A percentile compares a stretch with the other conserved stretches of the same genome.
Evolutionary conservation across 2,113 vertebrate genomes (phyloP).

Genomic region (Gymnorhina tibicen): DNA sequence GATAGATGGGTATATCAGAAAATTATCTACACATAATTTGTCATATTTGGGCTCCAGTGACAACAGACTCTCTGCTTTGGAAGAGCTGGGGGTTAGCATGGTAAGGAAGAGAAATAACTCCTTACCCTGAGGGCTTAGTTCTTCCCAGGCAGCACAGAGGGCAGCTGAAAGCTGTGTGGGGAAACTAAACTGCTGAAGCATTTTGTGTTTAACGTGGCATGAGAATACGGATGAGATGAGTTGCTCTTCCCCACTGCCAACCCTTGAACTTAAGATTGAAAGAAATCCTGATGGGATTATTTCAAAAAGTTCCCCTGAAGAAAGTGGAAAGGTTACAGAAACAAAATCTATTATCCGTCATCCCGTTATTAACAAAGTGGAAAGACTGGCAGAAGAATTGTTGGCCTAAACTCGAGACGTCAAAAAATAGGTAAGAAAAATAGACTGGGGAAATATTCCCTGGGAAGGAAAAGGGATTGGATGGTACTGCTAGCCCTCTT

Average conservation of each 20-base stretch:
- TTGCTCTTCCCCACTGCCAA: neutral
- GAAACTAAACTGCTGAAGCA: neutral
- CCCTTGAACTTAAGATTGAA: neutral
- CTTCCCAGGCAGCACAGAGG: neutral
- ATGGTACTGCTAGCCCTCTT: neutral
- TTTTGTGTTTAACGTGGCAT: neutral
- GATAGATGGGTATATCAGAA: conserved; percentile 58
- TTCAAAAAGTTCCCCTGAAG: neutral
- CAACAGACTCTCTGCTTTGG: conserved; percentile 33
- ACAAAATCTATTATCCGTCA: neutral
- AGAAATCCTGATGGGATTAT: neutral
- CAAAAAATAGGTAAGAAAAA: conserved; percentile 32
- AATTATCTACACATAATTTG: conserved; percentile 55
- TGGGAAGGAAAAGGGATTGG: neutral
- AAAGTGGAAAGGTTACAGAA: conserved; percentile 11
- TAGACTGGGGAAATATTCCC: neutral
- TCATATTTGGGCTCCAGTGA: conserved; percentile 51
- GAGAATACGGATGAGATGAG: neutral
- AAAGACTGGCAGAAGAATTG: neutral
- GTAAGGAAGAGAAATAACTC: conserved; percentile 49
- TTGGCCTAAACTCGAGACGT: neutral
- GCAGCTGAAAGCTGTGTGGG: neutral
- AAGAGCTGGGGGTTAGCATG: conserved; percentile 11
- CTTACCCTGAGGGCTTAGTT: conserved; percentile 15
- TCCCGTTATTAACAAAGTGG: neutral